These are phyloP conservation scores for Nymphalis polychloros DNA, from an alignment of 2,888 invertebrate genomes.

Conservation along the genomic window DNA sequence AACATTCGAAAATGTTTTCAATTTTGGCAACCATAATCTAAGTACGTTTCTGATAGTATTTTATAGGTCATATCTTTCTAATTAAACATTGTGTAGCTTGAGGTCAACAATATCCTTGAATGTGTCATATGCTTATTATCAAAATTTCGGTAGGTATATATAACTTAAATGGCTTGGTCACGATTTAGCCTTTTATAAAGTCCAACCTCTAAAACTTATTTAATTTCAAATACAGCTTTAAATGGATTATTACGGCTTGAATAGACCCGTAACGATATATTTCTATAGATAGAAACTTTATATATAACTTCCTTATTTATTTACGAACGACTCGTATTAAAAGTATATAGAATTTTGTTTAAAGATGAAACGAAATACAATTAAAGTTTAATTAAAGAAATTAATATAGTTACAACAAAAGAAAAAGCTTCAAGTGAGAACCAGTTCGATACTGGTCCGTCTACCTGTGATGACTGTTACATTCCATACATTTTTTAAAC, in stretches of 20 bases:
- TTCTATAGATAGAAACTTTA: conserved; percentile 10
- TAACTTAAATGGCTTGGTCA: conserved; percentile 62
- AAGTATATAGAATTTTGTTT: background rate
- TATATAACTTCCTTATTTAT: too few species aligned
- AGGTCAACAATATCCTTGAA: conserved; percentile 54
- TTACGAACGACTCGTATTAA: too few species aligned
- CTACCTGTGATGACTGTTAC: conserved; percentile 52
- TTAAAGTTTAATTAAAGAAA: conserved; percentile 21
- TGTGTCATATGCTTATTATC: conserved; percentile 53
- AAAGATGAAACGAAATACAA: background rate
- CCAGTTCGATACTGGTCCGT: conserved; percentile 44
- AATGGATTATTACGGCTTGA: conserved; percentile 18
- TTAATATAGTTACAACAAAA: conserved; percentile 14
- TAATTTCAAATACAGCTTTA: conserved; percentile 17
- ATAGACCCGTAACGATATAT: conserved; percentile 19
- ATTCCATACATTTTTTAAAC: conserved; percentile 47
- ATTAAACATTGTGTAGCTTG: conserved; percentile 23
- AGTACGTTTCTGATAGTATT: conserved; percentile 1
- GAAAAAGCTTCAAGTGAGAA: conserved; percentile 40
- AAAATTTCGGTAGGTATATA: conserved; percentile 46
- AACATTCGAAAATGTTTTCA: background rate
- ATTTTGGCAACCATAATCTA: background rate
- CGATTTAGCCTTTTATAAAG: conserved; percentile 60
- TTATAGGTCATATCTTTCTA: conserved; percentile 13
- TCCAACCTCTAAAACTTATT: conserved; percentile 48